phyloP scores from a whole-genome alignment of 2,888 invertebrate species.

The Carcina quercana region DNA sequence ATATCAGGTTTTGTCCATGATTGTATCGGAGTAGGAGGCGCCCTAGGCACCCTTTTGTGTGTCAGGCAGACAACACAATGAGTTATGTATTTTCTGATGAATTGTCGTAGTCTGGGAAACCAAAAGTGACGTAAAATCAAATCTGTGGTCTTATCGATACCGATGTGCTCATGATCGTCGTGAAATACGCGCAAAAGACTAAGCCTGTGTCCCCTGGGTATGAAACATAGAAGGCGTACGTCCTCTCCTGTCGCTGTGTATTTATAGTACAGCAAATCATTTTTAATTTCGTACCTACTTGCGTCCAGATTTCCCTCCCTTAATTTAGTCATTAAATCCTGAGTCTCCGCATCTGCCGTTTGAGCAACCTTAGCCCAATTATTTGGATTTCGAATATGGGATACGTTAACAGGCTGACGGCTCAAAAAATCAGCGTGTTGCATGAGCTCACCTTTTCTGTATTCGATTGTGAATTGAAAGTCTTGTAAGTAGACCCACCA shows the following conservation, averaged over 20 bases:
- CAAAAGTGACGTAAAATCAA: conserved; percentile 11
- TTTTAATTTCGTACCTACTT: background rate
- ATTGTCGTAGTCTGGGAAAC: conserved; percentile 8
- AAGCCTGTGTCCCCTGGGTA: conserved; percentile 23
- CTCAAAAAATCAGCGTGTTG: conserved; percentile 14
- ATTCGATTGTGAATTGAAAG: conserved; percentile 11
- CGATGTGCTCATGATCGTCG: conserved; percentile 11
- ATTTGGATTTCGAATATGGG: background rate
- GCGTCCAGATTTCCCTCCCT: background rate
- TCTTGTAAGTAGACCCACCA: conserved; percentile 23
- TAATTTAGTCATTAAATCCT: background rate
- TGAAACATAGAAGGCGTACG: conserved; percentile 12
- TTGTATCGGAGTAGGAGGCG: conserved; percentile 9
- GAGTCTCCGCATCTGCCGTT: background rate
- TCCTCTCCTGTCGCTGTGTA: background rate
- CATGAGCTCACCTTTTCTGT: conserved; percentile 11
- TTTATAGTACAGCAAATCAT: background rate
- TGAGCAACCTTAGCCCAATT: conserved; percentile 1
- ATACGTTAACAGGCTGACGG: background rate
- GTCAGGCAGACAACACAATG: conserved; percentile 4
- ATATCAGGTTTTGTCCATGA: conserved; percentile 1
- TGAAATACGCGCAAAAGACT: conserved; percentile 23
- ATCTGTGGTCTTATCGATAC: conserved; percentile 2
- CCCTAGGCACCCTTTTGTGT: conserved; percentile 8
- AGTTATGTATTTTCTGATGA: background rate